Evolutionary conservation across 2,113 vertebrate genomes (phyloP).

Genomic region (Pseudonaja textilis): DNA sequence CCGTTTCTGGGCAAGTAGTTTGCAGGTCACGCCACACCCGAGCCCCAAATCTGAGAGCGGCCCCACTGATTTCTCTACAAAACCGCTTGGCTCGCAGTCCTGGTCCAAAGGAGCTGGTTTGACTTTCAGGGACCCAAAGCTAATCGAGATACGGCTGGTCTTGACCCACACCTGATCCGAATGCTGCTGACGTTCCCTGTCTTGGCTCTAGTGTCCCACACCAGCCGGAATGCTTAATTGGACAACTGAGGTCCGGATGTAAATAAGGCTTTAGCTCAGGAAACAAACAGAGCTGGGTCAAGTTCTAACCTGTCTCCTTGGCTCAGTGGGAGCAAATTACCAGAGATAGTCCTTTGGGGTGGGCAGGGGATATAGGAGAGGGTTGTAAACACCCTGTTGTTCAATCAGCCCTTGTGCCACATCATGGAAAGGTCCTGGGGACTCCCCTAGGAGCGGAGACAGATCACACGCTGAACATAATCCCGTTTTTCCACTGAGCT

Average conservation of each 20-base stretch:
- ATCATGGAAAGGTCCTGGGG: background rate
- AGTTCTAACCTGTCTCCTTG: background rate
- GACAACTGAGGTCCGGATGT: background rate
- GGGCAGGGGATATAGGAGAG: background rate
- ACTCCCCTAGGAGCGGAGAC: background rate
- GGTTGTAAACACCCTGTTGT: slow-evolving; percentile 2
- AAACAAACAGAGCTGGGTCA: background rate
- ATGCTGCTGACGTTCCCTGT: rapidly evolving
- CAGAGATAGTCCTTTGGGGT: background rate
- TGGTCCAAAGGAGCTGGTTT: background rate
- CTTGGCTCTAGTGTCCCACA: rapidly evolving
- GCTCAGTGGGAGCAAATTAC: background rate
- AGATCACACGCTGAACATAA: background rate
- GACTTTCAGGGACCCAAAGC: background rate
- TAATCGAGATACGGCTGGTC: rapidly evolving
- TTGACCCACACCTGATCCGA: background rate
- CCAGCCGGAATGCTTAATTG: background rate
- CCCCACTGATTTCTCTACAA: background rate
- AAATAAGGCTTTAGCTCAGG: background rate
- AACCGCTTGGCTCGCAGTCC: background rate
- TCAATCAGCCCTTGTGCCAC: background rate
- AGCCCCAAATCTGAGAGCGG: background rate
- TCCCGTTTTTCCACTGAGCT: background rate
- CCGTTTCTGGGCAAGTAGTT: background rate
- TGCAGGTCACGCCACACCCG: background rate